Evolutionary conservation across 2,113 vertebrate genomes (phyloP).

Genomic region (Morphnarchus princeps): DNA sequence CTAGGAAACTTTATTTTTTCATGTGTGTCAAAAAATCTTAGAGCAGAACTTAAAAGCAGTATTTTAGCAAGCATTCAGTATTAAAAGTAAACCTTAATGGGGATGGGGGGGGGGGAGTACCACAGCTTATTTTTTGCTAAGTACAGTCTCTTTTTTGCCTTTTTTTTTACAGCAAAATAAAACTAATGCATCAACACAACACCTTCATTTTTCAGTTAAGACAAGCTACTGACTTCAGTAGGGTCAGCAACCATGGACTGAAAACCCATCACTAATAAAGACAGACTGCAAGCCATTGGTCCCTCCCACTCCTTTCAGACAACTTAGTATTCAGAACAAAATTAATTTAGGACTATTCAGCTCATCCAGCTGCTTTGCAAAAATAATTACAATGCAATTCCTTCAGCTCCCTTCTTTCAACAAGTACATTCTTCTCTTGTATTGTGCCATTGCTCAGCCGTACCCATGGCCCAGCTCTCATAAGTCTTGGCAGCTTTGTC

Average conservation of each 20-base stretch:
- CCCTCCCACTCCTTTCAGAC: slow-evolving; percentile 59
- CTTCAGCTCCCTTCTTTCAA: slow-evolving; percentile 64
- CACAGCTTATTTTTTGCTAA: background rate
- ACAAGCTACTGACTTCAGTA: background rate
- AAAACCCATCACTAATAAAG: slow-evolving; percentile 52
- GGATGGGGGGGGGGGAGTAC: background rate
- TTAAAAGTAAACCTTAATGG: background rate
- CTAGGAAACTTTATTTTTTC: background rate
- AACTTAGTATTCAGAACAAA: slow-evolving; percentile 71
- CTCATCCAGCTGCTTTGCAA: slow-evolving; percentile 71
- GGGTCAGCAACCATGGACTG: slow-evolving; percentile 33
- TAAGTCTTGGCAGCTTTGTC: background rate
- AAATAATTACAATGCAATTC: slow-evolving; percentile 70
- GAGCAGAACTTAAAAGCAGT: background rate
- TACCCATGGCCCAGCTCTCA: background rate
- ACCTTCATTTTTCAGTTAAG: slow-evolving; percentile 28
- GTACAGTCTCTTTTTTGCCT: background rate
- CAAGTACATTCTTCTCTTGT: slow-evolving; percentile 55
- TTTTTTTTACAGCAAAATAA: background rate
- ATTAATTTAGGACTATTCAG: slow-evolving; percentile 71
- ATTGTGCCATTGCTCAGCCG: slow-evolving; percentile 37
- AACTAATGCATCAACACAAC: background rate
- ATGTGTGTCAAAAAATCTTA: background rate
- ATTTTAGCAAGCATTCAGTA: background rate
- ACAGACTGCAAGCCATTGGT: slow-evolving; percentile 31